These are phyloP conservation scores for Trichopria drosophilae DNA, from an alignment of 2,888 invertebrate species.

Conservation along the genomic window DNA sequence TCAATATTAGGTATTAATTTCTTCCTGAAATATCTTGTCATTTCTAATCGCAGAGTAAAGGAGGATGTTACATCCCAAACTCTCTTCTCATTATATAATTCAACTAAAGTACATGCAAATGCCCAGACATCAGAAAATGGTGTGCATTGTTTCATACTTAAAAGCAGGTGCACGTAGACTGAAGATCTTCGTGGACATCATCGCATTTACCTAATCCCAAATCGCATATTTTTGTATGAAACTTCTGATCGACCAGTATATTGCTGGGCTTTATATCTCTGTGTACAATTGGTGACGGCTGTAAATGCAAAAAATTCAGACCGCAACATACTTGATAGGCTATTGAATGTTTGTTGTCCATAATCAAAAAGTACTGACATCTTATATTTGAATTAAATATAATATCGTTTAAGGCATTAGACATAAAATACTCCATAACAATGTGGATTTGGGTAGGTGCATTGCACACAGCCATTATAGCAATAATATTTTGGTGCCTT, in stretches of 20 bases:
- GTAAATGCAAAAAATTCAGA: conserved; percentile 16
- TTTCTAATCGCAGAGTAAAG: too few relatives aligned
- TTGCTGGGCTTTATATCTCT: conserved; percentile 26
- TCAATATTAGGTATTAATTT: too few relatives aligned
- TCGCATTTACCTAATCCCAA: conserved; percentile 3
- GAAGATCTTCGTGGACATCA: background rate
- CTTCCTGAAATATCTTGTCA: too few relatives aligned
- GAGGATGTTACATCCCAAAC: conserved; percentile 9
- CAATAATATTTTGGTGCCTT: conserved; percentile 25
- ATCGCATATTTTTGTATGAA: conserved; percentile 15
- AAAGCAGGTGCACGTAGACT: conserved; percentile 14
- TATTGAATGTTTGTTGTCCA: conserved; percentile 4
- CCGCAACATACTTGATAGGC: conserved; percentile 16
- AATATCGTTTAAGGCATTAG: conserved; percentile 9
- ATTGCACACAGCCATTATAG: conserved; percentile 15
- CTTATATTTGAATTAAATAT: conserved; percentile 10
- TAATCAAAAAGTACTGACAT: conserved; percentile 5
- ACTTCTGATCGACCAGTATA: conserved; percentile 17
- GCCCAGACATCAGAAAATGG: conserved; percentile 25
- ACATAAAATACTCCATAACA: conserved; percentile 28
- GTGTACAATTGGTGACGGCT: conserved; percentile 21
- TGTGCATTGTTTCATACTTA: conserved; percentile 6
- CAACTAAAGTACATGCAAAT: conserved; percentile 18
- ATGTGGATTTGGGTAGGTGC: conserved; percentile 18
- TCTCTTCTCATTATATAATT: conserved; percentile 17